These are phyloP conservation scores for Adelosebastes latens DNA, from an alignment of 2,797 vertebrate species.

Conservation along the genomic window DNA sequence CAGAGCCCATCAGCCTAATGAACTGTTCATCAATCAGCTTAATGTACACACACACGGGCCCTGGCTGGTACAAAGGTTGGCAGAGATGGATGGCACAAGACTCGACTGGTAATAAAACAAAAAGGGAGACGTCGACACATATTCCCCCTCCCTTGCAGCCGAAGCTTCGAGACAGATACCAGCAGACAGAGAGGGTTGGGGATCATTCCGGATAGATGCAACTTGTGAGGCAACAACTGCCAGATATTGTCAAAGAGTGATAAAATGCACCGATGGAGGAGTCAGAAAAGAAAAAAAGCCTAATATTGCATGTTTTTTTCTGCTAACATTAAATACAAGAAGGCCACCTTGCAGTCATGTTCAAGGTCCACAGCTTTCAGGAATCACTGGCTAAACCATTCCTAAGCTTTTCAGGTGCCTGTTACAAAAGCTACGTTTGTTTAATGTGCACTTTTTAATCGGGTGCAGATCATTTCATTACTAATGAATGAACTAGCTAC, in stretches of 20 bases:
- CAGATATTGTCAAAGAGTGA: neutral
- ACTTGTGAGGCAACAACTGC: slow-evolving; percentile 1
- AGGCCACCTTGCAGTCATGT: neutral
- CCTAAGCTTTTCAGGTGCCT: neutral
- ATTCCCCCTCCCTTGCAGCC: neutral
- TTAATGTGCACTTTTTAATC: neutral
- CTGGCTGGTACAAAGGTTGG: slow-evolving; percentile 42
- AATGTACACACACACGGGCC: slow-evolving; percentile 47
- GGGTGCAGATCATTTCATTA: neutral
- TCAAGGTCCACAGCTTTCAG: neutral
- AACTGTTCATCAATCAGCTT: slow-evolving; percentile 75
- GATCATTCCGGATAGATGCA: neutral
- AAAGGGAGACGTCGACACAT: slow-evolving; percentile 17
- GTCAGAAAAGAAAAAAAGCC: neutral
- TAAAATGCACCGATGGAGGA: neutral
- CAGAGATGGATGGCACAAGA: slow-evolving; percentile 59
- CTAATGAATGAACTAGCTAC: neutral
- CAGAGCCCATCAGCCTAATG: slow-evolving; percentile 75
- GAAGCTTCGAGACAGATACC: neutral
- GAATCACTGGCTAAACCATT: neutral
- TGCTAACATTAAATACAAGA: neutral
- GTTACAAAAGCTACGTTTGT: neutral
- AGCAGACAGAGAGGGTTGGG: neutral
- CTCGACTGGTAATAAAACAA: slow-evolving; percentile 36
- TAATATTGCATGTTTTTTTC: neutral